A percentile compares a stretch with the other conserved stretches of the same genome.
phyloP scores from a whole-genome alignment of 2,113 vertebrate species.

The Genyomyrus donnyi region DNA sequence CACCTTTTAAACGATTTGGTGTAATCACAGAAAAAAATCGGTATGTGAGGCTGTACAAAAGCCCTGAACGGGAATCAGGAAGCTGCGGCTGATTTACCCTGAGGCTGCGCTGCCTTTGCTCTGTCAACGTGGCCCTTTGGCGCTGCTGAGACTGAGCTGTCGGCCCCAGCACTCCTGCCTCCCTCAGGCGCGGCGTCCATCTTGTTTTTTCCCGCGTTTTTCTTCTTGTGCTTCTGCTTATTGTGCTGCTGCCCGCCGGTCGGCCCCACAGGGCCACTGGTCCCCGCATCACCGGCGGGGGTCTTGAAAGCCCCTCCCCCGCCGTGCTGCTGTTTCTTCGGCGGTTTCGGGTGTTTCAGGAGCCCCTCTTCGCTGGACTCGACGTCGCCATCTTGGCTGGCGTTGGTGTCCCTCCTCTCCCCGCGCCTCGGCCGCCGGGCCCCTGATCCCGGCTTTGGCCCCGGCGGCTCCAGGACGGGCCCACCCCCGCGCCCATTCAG shows the following conservation, averaged over 20 bases:
- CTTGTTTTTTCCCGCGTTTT: slow-evolving; percentile 28
- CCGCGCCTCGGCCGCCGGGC: slow-evolving; percentile 39
- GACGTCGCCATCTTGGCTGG: slow-evolving; percentile 55
- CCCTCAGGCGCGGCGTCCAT: slow-evolving; percentile 26
- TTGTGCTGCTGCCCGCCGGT: slow-evolving; percentile 36
- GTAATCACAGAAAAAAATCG: not conserved
- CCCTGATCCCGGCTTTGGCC: slow-evolving; percentile 32
- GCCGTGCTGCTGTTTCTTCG: slow-evolving; percentile 42
- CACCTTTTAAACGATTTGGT: not conserved
- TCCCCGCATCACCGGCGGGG: slow-evolving; percentile 1
- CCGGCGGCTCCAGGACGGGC: slow-evolving; percentile 26
- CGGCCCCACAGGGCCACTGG: slow-evolving; percentile 8
- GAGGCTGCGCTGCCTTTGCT: slow-evolving; percentile 26
- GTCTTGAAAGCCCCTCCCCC: not conserved
- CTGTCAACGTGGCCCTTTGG: slow-evolving; percentile 31
- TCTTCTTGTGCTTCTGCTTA: slow-evolving; percentile 47
- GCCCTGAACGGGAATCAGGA: not conserved
- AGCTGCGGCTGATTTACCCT: slow-evolving; percentile 1
- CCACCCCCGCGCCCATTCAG: slow-evolving; percentile 19
- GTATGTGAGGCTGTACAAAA: no score
- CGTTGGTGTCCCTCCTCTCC: slow-evolving; percentile 44
- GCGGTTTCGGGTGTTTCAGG: slow-evolving; percentile 33
- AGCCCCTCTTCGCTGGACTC: slow-evolving; percentile 54
- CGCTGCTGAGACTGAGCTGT: not conserved
- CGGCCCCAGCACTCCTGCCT: not conserved